Evolutionary conservation across 2,797 vertebrate species (phyloP).

Genomic region (Argyrosomus regius): DNA sequence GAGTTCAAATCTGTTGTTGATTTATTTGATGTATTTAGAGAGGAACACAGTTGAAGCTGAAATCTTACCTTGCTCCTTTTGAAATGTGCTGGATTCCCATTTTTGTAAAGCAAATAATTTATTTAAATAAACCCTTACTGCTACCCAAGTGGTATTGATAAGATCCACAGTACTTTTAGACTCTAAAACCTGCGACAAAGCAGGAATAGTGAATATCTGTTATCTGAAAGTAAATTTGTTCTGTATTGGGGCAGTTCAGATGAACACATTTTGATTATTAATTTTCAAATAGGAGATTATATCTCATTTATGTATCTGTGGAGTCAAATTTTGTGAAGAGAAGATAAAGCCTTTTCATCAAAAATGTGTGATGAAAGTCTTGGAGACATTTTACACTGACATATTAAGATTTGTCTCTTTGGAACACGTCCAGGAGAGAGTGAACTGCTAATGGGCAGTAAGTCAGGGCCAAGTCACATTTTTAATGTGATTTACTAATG

Average conservation of each 20-base stretch:
- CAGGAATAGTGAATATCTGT: background rate
- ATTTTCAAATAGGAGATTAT: no score
- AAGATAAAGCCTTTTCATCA: background rate
- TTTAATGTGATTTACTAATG: conserved; percentile 17
- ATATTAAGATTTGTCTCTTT: background rate
- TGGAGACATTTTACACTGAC: background rate
- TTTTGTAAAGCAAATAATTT: background rate
- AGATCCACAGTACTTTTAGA: background rate
- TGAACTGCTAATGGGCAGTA: background rate
- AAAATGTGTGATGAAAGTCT: background rate
- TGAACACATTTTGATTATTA: background rate
- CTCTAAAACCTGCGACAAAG: conserved; percentile 3
- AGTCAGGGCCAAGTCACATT: background rate
- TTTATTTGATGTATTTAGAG: no score
- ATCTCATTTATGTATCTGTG: background rate
- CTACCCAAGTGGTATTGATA: background rate
- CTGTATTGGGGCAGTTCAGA: background rate
- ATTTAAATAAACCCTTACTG: background rate
- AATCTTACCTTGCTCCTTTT: background rate
- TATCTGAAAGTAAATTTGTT: background rate
- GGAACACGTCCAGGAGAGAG: background rate
- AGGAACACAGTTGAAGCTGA: background rate
- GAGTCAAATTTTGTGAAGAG: background rate
- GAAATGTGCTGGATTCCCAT: background rate
- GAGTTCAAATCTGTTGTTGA: no score